Evolutionary conservation across 1,140 invertebrate species (phyloP).

Genomic region (Heliconius melpomene): DNA sequence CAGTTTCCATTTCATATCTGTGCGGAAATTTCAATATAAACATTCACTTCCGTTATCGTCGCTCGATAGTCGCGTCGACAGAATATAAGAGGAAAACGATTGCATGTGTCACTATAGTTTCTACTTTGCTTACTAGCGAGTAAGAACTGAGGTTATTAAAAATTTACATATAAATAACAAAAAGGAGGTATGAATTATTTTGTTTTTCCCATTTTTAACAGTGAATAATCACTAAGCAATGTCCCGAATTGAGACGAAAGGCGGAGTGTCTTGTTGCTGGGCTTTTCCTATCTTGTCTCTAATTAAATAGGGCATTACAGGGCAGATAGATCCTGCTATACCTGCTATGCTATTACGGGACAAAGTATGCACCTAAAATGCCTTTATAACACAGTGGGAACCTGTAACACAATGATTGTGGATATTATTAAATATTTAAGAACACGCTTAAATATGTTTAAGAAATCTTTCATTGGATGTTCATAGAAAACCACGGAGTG

Average conservation of each 20-base stretch:
- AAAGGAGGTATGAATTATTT: background rate
- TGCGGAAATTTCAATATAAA: background rate
- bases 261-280: background rate
- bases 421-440: no score
- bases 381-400: no score
- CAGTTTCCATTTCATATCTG: background rate
- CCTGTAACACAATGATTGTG: no score
- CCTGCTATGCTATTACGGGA: no score
- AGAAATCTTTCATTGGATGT: no score
- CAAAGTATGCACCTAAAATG: no score
- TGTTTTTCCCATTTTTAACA: background rate
- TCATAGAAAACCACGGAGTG: no score
- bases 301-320: no score
- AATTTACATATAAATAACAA: background rate
- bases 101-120: background rate
- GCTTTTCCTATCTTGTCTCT: background rate
- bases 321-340: no score
- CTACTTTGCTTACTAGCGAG: background rate
- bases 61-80: background rate
- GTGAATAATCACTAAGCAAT: no score
- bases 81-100: slow-evolving; percentile 1
- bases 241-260: no score
- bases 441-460: no score
- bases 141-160: background rate
- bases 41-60: background rate